phyloP scores from a whole-genome alignment of 2,113 vertebrate species.

The Garra rufa region DNA sequence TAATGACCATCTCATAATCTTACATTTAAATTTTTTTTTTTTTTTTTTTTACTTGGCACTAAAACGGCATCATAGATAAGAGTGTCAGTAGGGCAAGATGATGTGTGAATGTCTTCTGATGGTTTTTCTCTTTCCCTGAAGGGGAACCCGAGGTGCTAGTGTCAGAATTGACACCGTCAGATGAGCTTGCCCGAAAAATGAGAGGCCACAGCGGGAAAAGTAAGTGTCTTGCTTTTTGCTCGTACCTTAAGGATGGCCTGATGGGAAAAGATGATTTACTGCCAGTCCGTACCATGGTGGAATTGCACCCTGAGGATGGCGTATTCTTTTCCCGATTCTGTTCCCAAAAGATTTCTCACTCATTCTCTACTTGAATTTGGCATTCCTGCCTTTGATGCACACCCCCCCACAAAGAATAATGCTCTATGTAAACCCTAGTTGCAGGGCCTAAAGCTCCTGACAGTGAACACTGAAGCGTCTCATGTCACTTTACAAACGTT shows the following conservation, averaged over 20 bases:
- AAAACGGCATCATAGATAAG: too few species aligned
- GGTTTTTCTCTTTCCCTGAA: slow-evolving; percentile 33
- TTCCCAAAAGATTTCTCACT: slow-evolving; percentile 60
- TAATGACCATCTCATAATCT: too few species aligned
- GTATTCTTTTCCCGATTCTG: slow-evolving; percentile 42
- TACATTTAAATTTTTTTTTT: too few species aligned
- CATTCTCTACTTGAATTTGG: slow-evolving; percentile 60
- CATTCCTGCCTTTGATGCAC: slow-evolving; percentile 52
- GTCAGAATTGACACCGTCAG: slow-evolving; percentile 88
- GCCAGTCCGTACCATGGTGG: neutral
- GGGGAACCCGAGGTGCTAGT: slow-evolving; percentile 90
- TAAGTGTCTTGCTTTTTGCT: slow-evolving; percentile 65
- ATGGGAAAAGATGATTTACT: neutral
- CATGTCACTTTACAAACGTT: slow-evolving; percentile 52
- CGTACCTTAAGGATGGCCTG: neutral
- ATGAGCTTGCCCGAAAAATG: slow-evolving; percentile 90
- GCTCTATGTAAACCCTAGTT: slow-evolving; percentile 60
- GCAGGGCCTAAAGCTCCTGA: slow-evolving; percentile 44
- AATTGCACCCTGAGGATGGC: neutral
- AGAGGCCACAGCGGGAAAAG: slow-evolving; percentile 83
- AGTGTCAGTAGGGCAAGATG: neutral
- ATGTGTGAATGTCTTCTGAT: neutral
- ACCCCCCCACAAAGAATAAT: slow-evolving; percentile 51
- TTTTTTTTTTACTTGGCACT: too few species aligned
- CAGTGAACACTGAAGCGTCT: slow-evolving; percentile 30